These are phyloP conservation scores for Vultur gryphus DNA, from an alignment of 2,797 vertebrate genomes.

Conservation along the genomic window DNA sequence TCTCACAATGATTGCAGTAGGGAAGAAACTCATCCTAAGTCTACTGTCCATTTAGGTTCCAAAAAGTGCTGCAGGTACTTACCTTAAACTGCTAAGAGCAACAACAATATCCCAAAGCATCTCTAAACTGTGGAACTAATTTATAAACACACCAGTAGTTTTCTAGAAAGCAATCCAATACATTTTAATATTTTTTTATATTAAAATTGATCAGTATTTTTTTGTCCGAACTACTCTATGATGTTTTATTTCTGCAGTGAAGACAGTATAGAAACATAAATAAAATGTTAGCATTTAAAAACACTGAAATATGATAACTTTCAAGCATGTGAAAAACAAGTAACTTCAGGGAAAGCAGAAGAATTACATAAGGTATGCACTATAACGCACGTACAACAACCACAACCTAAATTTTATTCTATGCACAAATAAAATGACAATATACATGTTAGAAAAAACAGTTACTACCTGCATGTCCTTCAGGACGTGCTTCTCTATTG, in stretches of 20 bases:
- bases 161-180: neutral
- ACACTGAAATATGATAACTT: neutral
- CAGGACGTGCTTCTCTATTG: neutral
- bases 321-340: neutral
- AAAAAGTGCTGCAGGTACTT: neutral
- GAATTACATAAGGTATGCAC: neutral
- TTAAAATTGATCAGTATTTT: neutral
- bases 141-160: neutral
- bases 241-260: neutral
- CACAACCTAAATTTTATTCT: neutral
- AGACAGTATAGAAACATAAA: neutral
- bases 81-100: neutral
- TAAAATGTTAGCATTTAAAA: neutral
- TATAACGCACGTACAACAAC: fast-evolving
- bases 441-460: neutral
- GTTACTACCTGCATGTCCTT: neutral
- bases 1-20: neutral
- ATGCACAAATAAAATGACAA: neutral
- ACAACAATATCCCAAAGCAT: neutral
- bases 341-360: neutral
- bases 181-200: neutral
- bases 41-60: neutral
- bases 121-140: neutral
- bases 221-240: neutral
- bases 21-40: neutral